Percentiles rank a stretch among this genome's conserved stretches.
These are phyloP conservation scores for Archivesica marissinica DNA, from an alignment of 1,140 invertebrate genomes.

Conservation along the genomic window DNA sequence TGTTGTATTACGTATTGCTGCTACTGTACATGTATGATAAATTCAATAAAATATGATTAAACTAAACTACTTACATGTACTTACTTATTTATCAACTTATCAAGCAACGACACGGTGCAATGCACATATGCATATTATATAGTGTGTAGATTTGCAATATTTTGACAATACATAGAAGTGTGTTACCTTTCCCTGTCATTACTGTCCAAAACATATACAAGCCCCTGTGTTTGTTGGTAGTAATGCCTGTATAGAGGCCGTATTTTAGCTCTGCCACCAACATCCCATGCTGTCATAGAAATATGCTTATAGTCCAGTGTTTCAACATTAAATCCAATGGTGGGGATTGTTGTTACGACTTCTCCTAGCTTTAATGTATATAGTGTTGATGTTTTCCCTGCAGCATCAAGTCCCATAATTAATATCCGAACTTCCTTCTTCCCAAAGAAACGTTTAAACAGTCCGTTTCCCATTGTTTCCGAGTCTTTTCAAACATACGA, in stretches of 20 bases:
- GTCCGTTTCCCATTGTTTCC: conserved; percentile 26
- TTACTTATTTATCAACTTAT: too few relatives aligned
- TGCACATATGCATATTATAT: too few relatives aligned
- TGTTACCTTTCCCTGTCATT: conserved; percentile 19
- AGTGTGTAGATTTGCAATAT: not conserved
- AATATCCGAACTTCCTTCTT: conserved; percentile 20
- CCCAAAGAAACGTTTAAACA: not conserved
- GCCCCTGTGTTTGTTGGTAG: conserved; percentile 90
- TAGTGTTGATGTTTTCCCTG: conserved; percentile 98
- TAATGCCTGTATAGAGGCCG: conserved; percentile 97
- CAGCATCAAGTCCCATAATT: conserved; percentile 92
- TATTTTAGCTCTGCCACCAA: conserved; percentile 96
- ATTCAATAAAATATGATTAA: too few relatives aligned
- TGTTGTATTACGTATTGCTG: too few relatives aligned
- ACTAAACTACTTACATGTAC: too few relatives aligned
- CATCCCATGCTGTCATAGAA: conserved; percentile 93
- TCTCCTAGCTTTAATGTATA: conserved; percentile 99
- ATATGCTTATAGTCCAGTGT: conserved; percentile 94
- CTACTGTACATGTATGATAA: too few relatives aligned
- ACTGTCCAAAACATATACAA: conserved; percentile 49
- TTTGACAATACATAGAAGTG: not conserved
- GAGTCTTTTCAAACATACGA: too few relatives aligned
- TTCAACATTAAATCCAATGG: conserved; percentile 97
- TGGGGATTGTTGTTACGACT: conserved; percentile 99
- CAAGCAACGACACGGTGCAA: too few relatives aligned